Percentiles rank a stretch among this genome's conserved stretches.
These are phyloP conservation scores for Daubentonia madagascariensis DNA, from an alignment of 2,113 vertebrate genomes.

Conservation along the genomic window DNA sequence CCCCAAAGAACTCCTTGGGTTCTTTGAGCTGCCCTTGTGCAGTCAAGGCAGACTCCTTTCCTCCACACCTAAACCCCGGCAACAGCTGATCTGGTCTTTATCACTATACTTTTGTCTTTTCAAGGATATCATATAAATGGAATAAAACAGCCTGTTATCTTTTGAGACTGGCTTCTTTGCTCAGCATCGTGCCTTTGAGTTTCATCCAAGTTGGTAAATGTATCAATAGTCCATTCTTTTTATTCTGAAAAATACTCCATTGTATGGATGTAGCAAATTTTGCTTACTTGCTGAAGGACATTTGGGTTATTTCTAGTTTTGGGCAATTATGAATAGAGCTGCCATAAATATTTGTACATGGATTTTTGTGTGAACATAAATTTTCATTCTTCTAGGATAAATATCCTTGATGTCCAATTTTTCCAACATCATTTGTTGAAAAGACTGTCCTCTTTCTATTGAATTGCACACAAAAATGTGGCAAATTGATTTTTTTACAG, in stretches of 20 bases:
- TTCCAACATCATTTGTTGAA: not conserved
- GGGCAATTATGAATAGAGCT: not conserved
- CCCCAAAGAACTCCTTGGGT: not conserved
- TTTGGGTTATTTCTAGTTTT: not conserved
- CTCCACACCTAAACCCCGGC: not conserved
- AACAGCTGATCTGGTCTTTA: not conserved
- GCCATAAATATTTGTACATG: not conserved
- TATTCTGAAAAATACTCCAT: not conserved
- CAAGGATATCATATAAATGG: not conserved
- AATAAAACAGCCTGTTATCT: not conserved
- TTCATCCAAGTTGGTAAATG: not conserved
- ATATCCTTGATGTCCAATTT: not conserved
- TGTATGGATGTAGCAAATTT: not conserved
- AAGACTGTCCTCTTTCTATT: not conserved
- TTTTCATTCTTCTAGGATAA: not conserved
- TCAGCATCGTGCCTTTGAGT: not conserved
- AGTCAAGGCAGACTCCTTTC: not conserved
- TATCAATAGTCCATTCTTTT: not conserved
- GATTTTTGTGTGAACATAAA: not conserved
- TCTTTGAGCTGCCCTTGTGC: not conserved
- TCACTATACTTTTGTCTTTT: not conserved
- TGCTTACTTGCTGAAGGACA: not conserved
- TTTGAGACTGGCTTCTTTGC: not conserved
- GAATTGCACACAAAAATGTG: not conserved
- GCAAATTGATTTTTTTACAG: not conserved